Evolutionary conservation across 2,113 vertebrate genomes (phyloP).

Genomic region (Thinocorus orbignyianus): DNA sequence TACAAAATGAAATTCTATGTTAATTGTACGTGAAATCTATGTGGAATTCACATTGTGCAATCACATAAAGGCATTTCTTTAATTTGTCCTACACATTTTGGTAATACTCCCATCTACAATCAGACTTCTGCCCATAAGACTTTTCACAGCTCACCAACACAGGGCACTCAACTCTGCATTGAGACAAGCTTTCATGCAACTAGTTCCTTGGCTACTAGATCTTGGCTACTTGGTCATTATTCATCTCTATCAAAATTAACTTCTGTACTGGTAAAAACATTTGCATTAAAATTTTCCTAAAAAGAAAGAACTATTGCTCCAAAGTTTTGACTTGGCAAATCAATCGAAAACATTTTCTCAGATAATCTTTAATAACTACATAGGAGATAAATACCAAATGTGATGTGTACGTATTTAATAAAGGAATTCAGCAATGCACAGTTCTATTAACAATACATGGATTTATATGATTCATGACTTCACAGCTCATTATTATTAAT

Average conservation of each 20-base stretch:
- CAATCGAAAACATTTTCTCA: not conserved
- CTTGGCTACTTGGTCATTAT: not conserved
- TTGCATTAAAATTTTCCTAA: not conserved
- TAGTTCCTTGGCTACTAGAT: not conserved
- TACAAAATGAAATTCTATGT: not conserved
- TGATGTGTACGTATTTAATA: not conserved
- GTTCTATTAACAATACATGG: not conserved
- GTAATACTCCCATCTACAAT: not conserved
- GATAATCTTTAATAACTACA: not conserved
- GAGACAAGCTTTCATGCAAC: not conserved
- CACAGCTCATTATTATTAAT: not conserved
- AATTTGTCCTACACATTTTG: not conserved
- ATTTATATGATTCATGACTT: not conserved
- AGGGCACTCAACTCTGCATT: not conserved
- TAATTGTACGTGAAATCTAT: not conserved
- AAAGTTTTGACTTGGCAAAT: not conserved
- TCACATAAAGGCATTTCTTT: not conserved
- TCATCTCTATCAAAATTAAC: not conserved
- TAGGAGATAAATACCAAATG: not conserved
- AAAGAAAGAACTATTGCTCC: not conserved
- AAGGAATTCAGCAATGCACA: not conserved
- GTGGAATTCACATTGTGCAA: not conserved
- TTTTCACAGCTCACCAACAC: not conserved
- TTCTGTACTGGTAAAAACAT: not conserved
- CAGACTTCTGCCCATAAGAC: not conserved